These are phyloP conservation scores for Diprion similis DNA, from an alignment of 1,140 invertebrate species.

Conservation along the genomic window DNA sequence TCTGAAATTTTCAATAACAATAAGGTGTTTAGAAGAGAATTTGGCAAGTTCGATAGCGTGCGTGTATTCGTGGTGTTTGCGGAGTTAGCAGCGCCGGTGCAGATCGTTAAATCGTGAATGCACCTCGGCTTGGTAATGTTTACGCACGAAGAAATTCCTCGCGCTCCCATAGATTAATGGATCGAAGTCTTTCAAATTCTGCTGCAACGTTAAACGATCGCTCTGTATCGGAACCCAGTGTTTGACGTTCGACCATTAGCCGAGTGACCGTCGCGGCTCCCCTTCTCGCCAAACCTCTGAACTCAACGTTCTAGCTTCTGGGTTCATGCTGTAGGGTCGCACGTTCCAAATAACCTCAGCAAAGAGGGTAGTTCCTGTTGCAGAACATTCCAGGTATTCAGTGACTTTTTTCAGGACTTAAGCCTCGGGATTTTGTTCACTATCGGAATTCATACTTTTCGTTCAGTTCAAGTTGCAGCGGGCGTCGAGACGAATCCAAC, in stretches of 20 bases:
- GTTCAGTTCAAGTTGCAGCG: too few relatives aligned
- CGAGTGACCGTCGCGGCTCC: background rate
- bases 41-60: constrained; percentile 34
- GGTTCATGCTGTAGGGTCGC: constrained; percentile 14
- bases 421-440: too few relatives aligned
- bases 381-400: too few relatives aligned
- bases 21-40: constrained; percentile 28
- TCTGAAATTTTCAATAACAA: constrained; percentile 26
- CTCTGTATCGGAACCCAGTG: constrained; percentile 27
- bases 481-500: too few relatives aligned
- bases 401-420: too few relatives aligned
- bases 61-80: background rate
- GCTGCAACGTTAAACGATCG: constrained; percentile 43
- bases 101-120: constrained; percentile 38
- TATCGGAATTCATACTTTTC: too few relatives aligned
- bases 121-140: constrained; percentile 41
- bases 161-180: constrained; percentile 41
- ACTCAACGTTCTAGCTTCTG: background rate
- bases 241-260: constrained; percentile 56
- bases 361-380: too few relatives aligned
- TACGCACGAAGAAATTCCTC: constrained; percentile 49
- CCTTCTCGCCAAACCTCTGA: background rate
- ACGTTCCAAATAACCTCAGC: background rate
- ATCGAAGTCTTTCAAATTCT: constrained; percentile 45
- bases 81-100: constrained; percentile 17